Evolutionary conservation across 2,113 vertebrate species (phyloP).

Genomic region (Baryphthengus martii): DNA sequence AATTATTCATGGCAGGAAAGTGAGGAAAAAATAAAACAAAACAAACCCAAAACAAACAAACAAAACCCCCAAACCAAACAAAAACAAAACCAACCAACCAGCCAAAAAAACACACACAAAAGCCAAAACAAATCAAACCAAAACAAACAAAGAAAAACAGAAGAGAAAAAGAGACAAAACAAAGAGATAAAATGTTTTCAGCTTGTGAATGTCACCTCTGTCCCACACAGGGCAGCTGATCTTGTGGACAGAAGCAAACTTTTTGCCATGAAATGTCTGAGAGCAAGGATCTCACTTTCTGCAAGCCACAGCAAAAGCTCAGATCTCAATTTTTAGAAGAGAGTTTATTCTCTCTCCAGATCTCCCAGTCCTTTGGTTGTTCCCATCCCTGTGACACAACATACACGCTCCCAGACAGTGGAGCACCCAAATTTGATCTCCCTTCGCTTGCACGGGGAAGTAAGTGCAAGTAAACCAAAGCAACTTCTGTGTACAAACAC

Average conservation of each 20-base stretch:
- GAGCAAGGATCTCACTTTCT: no score
- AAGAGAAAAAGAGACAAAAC: background rate
- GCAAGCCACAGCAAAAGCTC: background rate
- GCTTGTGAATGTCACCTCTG: background rate
- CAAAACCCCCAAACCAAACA: no score
- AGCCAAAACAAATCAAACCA: background rate
- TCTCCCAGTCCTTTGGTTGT: rapidly evolving
- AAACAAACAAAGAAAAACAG: background rate
- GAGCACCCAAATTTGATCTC: background rate
- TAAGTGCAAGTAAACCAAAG: background rate
- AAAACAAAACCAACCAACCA: no score
- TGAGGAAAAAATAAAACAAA: background rate
- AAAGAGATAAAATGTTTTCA: background rate
- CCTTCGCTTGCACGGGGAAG: rapidly evolving
- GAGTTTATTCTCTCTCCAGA: background rate
- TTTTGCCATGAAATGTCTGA: no score
- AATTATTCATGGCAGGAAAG: background rate
- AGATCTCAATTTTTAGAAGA: background rate
- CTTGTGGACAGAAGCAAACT: background rate
- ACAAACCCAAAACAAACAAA: background rate
- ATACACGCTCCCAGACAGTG: background rate
- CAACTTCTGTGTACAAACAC: rapidly evolving
- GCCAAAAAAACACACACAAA: background rate
- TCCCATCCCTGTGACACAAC: no score
- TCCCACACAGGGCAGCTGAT: background rate